A percentile compares a stretch with the other conserved stretches of the same genome.
Conservation (phyloP, 2,113 vertebrate species). For the Xyrauchen texanus region DNA sequence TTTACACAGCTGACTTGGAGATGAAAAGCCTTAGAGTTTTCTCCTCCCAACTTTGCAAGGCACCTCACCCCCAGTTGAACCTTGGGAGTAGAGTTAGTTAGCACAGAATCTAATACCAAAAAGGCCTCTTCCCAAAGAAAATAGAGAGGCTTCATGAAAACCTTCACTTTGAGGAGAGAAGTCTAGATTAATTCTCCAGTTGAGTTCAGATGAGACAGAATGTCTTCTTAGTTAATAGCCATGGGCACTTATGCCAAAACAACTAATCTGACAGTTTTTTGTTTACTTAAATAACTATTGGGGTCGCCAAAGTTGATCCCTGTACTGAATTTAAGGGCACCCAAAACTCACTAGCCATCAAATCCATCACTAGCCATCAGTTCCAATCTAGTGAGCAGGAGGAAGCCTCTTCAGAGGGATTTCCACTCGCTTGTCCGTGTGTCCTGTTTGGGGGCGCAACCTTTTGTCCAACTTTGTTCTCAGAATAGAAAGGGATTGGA, state of each 20-base stretch:
- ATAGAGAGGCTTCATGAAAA: conserved; percentile 49
- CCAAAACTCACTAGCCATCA: not conserved
- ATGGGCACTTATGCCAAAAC: not conserved
- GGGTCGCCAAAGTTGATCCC: not conserved
- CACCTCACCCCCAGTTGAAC: conserved; percentile 46
- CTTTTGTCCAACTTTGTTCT: conserved; percentile 26
- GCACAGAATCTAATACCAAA: conserved; percentile 41
- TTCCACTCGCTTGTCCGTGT: conserved; percentile 24
- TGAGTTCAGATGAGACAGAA: conserved; percentile 49
- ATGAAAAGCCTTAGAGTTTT: conserved; percentile 44
- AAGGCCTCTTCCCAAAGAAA: conserved; percentile 46
- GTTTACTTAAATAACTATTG: not conserved
- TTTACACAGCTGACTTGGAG: conserved; percentile 69
- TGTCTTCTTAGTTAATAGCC: conserved; percentile 55
- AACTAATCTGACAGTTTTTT: not conserved
- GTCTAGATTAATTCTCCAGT: conserved; percentile 46
- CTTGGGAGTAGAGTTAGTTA: conserved; percentile 54
- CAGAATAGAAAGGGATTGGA: too few relatives aligned
- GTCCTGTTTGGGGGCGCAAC: conserved; percentile 22
- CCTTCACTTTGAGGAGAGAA: conserved; percentile 57
- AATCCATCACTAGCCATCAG: conserved; percentile 16
- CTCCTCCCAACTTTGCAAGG: conserved; percentile 44
- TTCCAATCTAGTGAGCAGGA: conserved; percentile 17
- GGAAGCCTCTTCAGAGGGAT: conserved; percentile 40
- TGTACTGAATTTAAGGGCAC: not conserved